A percentile compares a stretch with the other conserved stretches of the same genome.
phyloP scores from a whole-genome alignment of 2,797 vertebrate species.

The Characodon lateralis region DNA sequence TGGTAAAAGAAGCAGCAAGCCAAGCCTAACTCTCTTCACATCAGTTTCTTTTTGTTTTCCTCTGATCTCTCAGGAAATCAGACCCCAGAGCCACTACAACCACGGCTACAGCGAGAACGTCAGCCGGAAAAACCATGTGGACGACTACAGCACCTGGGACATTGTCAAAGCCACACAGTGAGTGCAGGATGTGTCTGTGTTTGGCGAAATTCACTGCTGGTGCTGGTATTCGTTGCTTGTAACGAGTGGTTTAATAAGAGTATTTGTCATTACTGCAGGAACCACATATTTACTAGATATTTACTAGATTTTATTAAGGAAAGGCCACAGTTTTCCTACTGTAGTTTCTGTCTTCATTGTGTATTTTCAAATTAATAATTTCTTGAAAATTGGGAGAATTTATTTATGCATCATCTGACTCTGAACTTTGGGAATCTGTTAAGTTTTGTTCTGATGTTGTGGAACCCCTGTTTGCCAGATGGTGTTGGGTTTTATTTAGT shows the following conservation, averaged over 20 bases:
- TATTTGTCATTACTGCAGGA: too few species aligned
- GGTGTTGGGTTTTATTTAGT: neutral
- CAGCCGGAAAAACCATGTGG: slow-evolving; percentile 93
- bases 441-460: neutral
- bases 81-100: slow-evolving; percentile 95
- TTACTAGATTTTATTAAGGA: neutral
- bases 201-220: neutral
- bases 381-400: too few species aligned
- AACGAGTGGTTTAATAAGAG: neutral
- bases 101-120: slow-evolving; percentile 94
- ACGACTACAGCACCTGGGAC: slow-evolving; percentile 99
- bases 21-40: neutral
- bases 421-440: too few species aligned
- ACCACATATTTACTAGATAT: neutral
- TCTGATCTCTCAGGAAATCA: slow-evolving; percentile 86
- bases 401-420: too few species aligned
- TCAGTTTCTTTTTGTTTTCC: neutral
- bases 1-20: too few species aligned
- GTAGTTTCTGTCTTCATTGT: too few species aligned
- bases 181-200: slow-evolving; percentile 64
- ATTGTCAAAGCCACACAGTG: slow-evolving; percentile 99
- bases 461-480: neutral
- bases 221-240: neutral
- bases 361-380: too few species aligned
- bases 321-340: neutral